Evolutionary conservation across 1,140 invertebrate genomes (phyloP).

Genomic region (Cephus cinctus): DNA sequence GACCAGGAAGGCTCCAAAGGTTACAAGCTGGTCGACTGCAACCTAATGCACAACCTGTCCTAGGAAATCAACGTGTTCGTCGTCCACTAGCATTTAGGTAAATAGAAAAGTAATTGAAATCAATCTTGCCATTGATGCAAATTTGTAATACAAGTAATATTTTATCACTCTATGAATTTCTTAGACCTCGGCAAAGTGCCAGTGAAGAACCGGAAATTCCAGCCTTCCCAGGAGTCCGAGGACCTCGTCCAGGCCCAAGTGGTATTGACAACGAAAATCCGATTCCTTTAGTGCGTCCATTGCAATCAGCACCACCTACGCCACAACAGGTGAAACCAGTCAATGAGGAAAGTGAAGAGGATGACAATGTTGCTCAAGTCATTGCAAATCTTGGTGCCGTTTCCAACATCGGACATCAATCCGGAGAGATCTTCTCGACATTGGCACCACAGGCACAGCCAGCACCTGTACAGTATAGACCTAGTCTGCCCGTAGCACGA

Average conservation of each 20-base stretch:
- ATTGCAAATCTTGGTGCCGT: conserved; percentile 26
- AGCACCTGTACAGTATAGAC: conserved; percentile 11
- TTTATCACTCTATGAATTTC: conserved; percentile 10
- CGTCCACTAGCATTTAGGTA: conserved; percentile 27
- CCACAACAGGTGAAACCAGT: conserved; percentile 37
- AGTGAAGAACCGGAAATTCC: conserved; percentile 53
- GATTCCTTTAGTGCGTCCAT: conserved; percentile 50
- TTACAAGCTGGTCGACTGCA: conserved; percentile 11
- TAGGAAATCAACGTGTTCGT: conserved; percentile 32
- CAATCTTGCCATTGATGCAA: neutral
- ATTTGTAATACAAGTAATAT: neutral
- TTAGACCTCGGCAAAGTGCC: conserved; percentile 61
- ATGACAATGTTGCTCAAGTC: conserved; percentile 30
- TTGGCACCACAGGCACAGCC: conserved; percentile 7
- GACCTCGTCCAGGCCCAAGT: conserved; percentile 17
- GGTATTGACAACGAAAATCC: conserved; percentile 30
- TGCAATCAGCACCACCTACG: conserved; percentile 51
- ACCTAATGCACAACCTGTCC: conserved; percentile 16
- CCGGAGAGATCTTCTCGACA: conserved; percentile 15
- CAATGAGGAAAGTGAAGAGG: conserved; percentile 34
- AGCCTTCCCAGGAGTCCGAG: conserved; percentile 16
- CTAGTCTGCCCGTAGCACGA: conserved; percentile 5
- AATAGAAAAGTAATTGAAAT: too few relatives aligned
- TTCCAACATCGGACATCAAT: conserved; percentile 19
- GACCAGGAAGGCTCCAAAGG: conserved; percentile 7